phyloP scores from a whole-genome alignment of 2,113 vertebrate genomes.

The Epinephelus fuscoguttatus region DNA sequence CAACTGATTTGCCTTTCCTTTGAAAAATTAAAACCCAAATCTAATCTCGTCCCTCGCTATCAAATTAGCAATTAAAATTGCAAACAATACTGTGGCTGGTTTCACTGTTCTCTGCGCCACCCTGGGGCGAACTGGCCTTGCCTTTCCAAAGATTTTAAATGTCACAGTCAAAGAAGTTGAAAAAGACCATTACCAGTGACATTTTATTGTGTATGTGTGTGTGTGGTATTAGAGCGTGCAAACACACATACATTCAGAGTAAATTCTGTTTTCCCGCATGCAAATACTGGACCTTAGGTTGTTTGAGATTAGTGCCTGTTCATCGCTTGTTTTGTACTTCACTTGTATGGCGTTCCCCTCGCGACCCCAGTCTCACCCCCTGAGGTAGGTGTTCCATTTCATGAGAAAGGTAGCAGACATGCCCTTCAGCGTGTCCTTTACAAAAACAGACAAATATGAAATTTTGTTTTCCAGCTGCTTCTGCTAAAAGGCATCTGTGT shows the following conservation, averaged over 20 bases:
- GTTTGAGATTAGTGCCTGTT: conserved; percentile 51
- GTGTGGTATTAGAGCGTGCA: conserved; percentile 43
- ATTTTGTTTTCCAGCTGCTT: not conserved
- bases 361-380: conserved; percentile 30
- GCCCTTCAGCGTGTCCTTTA: not conserved
- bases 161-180: conserved; percentile 75
- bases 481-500: not conserved
- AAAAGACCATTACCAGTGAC: conserved; percentile 78
- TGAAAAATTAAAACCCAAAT: conserved; percentile 66
- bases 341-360: not conserved
- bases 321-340: conserved; percentile 36
- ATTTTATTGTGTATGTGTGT: conserved; percentile 67
- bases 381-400: not conserved
- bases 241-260: conserved; percentile 41
- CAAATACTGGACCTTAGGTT: conserved; percentile 43
- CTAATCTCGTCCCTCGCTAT: conserved; percentile 73
- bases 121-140: conserved; percentile 57
- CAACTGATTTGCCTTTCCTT: conserved; percentile 47
- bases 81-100: conserved; percentile 67
- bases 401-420: not conserved
- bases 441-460: conserved; percentile 5
- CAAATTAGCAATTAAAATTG: conserved; percentile 77
- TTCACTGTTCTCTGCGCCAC: conserved; percentile 53
- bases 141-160: conserved; percentile 78
- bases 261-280: conserved; percentile 46